Percentiles rank a stretch among this genome's conserved stretches.
Evolutionary conservation across 2,113 vertebrate genomes (phyloP).

Genomic region (Circaetus gallicus): DNA sequence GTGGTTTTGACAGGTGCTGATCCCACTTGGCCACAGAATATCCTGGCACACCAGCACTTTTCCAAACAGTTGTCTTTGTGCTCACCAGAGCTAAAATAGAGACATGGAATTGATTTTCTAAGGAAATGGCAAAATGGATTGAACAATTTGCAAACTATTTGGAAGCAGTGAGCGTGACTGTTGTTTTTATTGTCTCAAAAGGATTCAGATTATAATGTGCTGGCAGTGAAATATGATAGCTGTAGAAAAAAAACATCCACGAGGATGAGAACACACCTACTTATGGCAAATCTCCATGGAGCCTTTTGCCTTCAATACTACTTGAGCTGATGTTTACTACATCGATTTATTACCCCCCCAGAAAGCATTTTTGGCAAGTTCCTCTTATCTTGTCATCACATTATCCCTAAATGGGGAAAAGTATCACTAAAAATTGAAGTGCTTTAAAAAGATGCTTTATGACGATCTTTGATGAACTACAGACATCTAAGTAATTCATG

Average conservation of each 20-base stretch:
- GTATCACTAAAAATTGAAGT: not conserved
- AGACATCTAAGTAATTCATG: not conserved
- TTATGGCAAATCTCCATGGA: not conserved
- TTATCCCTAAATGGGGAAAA: not conserved
- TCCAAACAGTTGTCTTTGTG: not conserved
- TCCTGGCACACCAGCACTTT: not conserved
- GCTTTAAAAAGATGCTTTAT: not conserved
- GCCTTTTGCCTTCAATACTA: not conserved
- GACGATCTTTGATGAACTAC: not conserved
- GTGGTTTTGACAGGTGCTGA: not conserved
- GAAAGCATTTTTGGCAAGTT: conserved; percentile 31
- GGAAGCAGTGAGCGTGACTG: not conserved
- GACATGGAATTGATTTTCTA: not conserved
- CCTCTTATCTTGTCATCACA: not conserved
- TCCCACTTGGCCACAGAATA: not conserved
- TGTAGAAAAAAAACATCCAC: not conserved
- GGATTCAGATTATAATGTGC: not conserved
- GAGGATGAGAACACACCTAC: not conserved
- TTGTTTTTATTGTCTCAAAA: not conserved
- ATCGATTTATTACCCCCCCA: not conserved
- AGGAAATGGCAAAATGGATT: conserved; percentile 13
- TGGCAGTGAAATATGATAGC: not conserved
- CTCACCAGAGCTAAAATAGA: not conserved
- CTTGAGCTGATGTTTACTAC: not conserved
- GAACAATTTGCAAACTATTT: not conserved